Base-by-base conservation (phyloP, 1,140 invertebrate genomes). In the fruit fly (Drosophila melanogaster) region DNA sequence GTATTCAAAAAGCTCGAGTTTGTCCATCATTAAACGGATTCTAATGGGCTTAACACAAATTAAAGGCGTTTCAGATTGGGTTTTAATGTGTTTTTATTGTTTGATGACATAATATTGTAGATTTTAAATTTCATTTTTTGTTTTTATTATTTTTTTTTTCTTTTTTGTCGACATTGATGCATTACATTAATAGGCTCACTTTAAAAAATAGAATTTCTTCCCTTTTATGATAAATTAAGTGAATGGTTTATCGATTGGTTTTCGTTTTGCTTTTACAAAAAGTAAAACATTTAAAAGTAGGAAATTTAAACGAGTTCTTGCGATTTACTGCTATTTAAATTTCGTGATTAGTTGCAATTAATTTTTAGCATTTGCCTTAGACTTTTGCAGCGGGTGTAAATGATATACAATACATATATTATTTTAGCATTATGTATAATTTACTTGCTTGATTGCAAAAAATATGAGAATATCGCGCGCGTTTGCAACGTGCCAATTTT, bases 21-120 rank as follows among this genome's bases (percentile, higher is more conserved):
- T 33, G 26, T 0, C 10, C 17, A 10, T 4, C 1, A 3, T 12
- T 1, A 24, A 44, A 8, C 1, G 4, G 12, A 19, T 44, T 3
- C 12, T 33, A 0, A n/a, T 19, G 2, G 7, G 3, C 15, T 33
- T 19, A 47, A 59, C 33, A n/a, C 12, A 49, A 72, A 49, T 53
- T 41, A 61, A 49, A 73, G 37, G n/a, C 19, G 14, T 5, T 35
- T 17, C 35, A 15, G 61, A 61, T 77, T 66, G 81, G 78, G 73
- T 86, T 86, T 86, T 81, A 87, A 81, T 86, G 67, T 58, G 41
- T 50, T 58, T 73, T 79, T 65, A 56, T 60, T 81, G 65, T 72
- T 67, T 84, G 65, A 77, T 85, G 80, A 84, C 80, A 84, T 84
- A 84, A 84, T 81, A 73, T 80, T 79, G 77, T 85, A 84, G 61